Evolutionary conservation across 1,140 invertebrate species (phyloP).

Genomic region (Caenorhabditis elegans): WBcel235 BX284605.5:16101001-16101500

Average conservation of each 20-base stretch:
- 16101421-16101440: slow-evolving; percentile 97
- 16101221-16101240: slow-evolving; percentile 80
- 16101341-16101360: slow-evolving; percentile 81
- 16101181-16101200: slow-evolving; percentile 86
- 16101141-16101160: slow-evolving; percentile 85
- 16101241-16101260: slow-evolving; percentile 77
- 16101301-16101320: slow-evolving; percentile 72
- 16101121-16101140: slow-evolving; percentile 90
- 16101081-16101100: slow-evolving; percentile 89
- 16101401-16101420: slow-evolving; percentile 93
- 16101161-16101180: slow-evolving; percentile 85
- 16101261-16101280: slow-evolving; percentile 85
- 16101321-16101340: slow-evolving; percentile 71
- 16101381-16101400: slow-evolving; percentile 75
- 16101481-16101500: slow-evolving; percentile 73
- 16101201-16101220: slow-evolving; percentile 83
- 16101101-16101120: slow-evolving; percentile 77
- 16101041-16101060: too few relatives aligned
- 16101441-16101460: slow-evolving; percentile 86
- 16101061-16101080: slow-evolving; percentile 85
- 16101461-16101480: slow-evolving; percentile 74
- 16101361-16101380: slow-evolving; percentile 75
- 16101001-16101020: too few relatives aligned
- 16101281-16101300: slow-evolving; percentile 93
- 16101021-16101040: too few relatives aligned